A percentile compares a stretch with the other conserved stretches of the same genome.
Conservation (phyloP, 2,888 invertebrate species). For the Tridacna crocea region DNA sequence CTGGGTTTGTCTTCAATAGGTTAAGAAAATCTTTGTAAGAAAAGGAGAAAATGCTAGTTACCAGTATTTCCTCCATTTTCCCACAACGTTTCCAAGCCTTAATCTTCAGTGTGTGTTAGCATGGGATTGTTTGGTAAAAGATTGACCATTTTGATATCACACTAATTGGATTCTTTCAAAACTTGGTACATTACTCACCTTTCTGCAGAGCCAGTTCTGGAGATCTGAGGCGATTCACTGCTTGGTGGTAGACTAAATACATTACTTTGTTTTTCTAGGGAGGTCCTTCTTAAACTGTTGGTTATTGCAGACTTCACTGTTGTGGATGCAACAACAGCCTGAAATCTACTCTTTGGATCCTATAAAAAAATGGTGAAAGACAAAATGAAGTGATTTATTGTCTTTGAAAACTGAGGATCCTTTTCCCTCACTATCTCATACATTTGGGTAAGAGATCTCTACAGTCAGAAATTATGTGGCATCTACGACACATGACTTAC, state of each 20-base stretch:
- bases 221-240: conserved; percentile 57
- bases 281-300: conserved; percentile 70
- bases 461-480: too few relatives aligned
- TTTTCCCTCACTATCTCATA: too few relatives aligned
- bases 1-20: too few relatives aligned
- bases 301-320: conserved; percentile 74
- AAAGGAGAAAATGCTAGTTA: too few relatives aligned
- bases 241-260: conserved; percentile 36
- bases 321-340: conserved; percentile 75
- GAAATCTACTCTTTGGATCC: conserved; percentile 77
- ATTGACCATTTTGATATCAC: too few relatives aligned
- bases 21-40: too few relatives aligned
- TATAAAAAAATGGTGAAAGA: conserved; percentile 35
- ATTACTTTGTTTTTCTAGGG: conserved; percentile 67
- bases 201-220: conserved; percentile 65
- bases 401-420: background rate
- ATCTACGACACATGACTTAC: background rate
- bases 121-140: too few relatives aligned
- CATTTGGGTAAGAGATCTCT: too few relatives aligned
- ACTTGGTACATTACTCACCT: conserved; percentile 44
- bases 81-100: too few relatives aligned
- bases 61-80: too few relatives aligned
- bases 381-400: background rate
- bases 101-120: too few relatives aligned
- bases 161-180: too few relatives aligned